Evolutionary conservation across 2,888 invertebrate genomes (phyloP).

Genomic region (Fragum sueziense): DNA sequence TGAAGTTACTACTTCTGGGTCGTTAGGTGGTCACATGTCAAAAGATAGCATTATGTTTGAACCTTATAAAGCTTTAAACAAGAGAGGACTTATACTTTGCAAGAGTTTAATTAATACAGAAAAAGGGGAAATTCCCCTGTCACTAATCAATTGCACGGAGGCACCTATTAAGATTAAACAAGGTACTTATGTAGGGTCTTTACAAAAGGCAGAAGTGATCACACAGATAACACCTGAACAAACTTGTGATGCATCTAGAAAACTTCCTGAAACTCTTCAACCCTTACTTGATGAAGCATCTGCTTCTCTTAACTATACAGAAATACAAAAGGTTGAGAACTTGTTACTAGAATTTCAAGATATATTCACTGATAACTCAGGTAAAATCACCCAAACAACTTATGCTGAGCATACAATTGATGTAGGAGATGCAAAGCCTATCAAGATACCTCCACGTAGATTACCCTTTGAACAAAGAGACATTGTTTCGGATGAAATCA

Average conservation of each 20-base stretch:
- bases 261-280: neutral
- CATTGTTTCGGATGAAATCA: neutral
- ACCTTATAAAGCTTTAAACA: neutral
- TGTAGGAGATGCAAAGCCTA: neutral
- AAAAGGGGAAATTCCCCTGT: neutral
- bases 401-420: constrained; percentile 15
- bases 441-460: constrained; percentile 3
- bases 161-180: neutral
- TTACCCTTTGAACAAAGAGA: constrained; percentile 5
- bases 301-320: neutral
- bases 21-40: neutral
- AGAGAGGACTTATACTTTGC: neutral
- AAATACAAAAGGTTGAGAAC: neutral
- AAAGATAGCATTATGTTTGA: neutral
- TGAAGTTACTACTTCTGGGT: neutral
- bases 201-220: neutral
- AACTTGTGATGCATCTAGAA: neutral
- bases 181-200: neutral
- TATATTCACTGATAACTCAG: neutral
- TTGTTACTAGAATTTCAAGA: neutral
- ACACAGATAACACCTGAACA: neutral
- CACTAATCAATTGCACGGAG: no score
- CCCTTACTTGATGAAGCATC: constrained; percentile 10
- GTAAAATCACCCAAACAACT: neutral
- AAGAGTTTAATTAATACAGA: neutral